These are phyloP conservation scores for Orius laevigatus DNA, from an alignment of 1,140 invertebrate species.

Conservation along the genomic window DNA sequence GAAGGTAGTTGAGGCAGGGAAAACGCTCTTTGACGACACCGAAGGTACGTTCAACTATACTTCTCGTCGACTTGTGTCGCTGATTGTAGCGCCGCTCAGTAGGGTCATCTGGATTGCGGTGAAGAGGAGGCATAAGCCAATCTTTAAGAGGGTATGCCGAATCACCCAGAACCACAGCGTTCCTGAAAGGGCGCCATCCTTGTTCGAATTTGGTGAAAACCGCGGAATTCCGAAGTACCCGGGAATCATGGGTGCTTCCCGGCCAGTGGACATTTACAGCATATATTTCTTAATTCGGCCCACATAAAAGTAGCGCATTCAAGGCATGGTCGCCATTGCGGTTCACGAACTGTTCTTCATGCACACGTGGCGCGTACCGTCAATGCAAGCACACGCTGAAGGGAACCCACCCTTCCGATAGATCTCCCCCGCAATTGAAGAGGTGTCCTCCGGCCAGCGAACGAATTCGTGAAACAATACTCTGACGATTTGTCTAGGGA, in stretches of 20 bases:
- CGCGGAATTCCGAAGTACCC: constrained; percentile 20
- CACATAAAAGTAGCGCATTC: constrained; percentile 20
- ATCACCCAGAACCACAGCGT: constrained; percentile 4
- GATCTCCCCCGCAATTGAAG: constrained; percentile 12
- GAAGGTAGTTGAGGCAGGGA: too few relatives aligned
- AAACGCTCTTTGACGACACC: too few relatives aligned
- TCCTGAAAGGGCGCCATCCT: not conserved
- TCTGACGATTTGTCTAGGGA: constrained; percentile 14
- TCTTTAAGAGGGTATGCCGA: not conserved
- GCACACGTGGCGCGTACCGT: constrained; percentile 17
- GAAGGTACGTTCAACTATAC: too few relatives aligned
- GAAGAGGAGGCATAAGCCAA: not conserved
- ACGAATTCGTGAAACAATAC: constrained; percentile 16
- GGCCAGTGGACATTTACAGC: constrained; percentile 20
- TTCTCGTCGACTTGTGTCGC: too few relatives aligned
- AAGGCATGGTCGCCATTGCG: constrained; percentile 22
- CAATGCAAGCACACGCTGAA: constrained; percentile 12
- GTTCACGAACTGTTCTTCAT: constrained; percentile 21
- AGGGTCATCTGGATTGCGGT: not conserved
- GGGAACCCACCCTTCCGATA: constrained; percentile 6
- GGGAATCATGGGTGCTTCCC: constrained; percentile 19
- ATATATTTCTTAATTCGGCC: constrained; percentile 20
- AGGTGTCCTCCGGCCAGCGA: constrained; percentile 14
- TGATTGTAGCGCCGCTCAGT: too few relatives aligned
- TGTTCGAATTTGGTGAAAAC: not conserved